These are phyloP conservation scores for Scopus umbretta DNA, from an alignment of 2,113 vertebrate species.

Conservation along the genomic window DNA sequence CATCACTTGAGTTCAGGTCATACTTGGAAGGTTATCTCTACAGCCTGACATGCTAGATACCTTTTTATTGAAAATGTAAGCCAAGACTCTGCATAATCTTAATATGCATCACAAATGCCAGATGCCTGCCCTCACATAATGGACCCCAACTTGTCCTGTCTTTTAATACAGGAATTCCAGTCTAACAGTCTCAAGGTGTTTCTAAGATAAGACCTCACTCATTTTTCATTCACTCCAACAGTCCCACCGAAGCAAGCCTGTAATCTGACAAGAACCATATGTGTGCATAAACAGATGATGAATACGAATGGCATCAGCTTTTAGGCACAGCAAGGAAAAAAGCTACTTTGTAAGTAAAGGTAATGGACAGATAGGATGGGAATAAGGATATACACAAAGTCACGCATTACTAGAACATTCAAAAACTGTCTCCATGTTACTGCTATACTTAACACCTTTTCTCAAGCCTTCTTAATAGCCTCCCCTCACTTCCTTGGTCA, in stretches of 20 bases:
- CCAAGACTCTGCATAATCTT: not conserved
- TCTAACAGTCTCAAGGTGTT: constrained; percentile 3
- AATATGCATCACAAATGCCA: not conserved
- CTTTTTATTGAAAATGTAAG: not conserved
- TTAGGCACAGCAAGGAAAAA: not conserved
- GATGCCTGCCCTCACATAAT: not conserved
- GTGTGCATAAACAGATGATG: not conserved
- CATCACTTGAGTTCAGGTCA: not conserved
- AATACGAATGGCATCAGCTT: not conserved
- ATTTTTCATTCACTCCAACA: not conserved
- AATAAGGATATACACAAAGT: not conserved
- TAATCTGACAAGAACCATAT: not conserved
- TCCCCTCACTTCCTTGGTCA: not conserved
- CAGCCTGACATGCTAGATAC: not conserved
- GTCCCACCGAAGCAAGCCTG: not conserved
- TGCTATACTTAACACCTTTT: not conserved
- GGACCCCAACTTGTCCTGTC: not conserved
- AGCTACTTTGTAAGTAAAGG: not conserved
- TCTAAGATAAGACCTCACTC: not conserved
- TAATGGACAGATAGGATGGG: not conserved
- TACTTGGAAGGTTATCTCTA: not conserved
- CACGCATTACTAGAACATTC: not conserved
- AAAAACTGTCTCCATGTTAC: not conserved
- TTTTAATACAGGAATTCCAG: not conserved
- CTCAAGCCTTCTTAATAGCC: not conserved